A percentile compares a stretch with the other conserved stretches of the same genome.
Conservation (phyloP, 2,113 vertebrate species). For the Hymenochirus boettgeri region DNA sequence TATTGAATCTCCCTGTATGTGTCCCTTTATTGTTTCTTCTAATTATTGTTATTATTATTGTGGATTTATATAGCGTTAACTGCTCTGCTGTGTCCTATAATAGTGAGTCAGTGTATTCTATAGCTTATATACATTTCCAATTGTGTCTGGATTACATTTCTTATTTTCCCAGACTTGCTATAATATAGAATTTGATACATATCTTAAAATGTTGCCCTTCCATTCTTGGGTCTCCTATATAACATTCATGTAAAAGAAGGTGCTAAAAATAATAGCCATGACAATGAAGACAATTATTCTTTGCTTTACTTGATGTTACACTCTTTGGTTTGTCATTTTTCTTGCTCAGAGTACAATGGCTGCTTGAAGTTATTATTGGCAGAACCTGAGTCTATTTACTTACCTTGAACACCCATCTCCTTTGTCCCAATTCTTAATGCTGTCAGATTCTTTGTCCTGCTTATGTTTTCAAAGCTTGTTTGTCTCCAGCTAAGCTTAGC, state of each 20-base stretch:
- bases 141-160: too few species aligned
- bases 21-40: too few species aligned
- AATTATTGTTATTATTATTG: too few species aligned
- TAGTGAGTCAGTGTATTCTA: neutral
- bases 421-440: too few species aligned
- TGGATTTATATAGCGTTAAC: too few species aligned
- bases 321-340: constrained; percentile 47
- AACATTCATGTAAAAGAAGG: constrained; percentile 48
- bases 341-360: constrained; percentile 12
- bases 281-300: constrained; percentile 60
- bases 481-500: constrained; percentile 42
- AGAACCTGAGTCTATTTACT: constrained; percentile 22
- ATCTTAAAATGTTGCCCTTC: too few species aligned
- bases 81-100: too few species aligned
- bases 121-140: too few species aligned
- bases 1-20: too few species aligned
- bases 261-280: constrained; percentile 52
- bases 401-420: constrained; percentile 39
- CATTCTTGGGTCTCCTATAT: constrained; percentile 39
- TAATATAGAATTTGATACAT: too few species aligned
- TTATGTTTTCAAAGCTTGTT: constrained; percentile 29
- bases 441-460: constrained; percentile 37
- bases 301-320: constrained; percentile 53
- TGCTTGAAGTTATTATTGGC: constrained; percentile 37
- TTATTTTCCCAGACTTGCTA: too few species aligned